Conservation (phyloP, 2,113 vertebrate genomes). For the Pteropus alecto region DNA sequence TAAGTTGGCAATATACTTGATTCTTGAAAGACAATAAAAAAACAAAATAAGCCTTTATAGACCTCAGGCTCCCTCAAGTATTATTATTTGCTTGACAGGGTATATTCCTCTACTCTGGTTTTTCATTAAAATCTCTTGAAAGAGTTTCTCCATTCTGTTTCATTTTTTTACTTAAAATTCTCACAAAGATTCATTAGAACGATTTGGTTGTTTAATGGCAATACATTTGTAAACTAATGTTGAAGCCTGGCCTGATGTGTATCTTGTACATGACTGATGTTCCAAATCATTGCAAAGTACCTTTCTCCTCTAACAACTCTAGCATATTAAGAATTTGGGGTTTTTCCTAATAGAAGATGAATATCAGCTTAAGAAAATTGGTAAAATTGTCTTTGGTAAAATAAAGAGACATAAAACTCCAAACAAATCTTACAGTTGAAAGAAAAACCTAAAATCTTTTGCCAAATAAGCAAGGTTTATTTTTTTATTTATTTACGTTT, state of each 20-base stretch:
- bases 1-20: neutral
- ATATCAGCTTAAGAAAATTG: neutral
- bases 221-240: neutral
- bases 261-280: neutral
- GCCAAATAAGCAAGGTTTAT: neutral
- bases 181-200: neutral
- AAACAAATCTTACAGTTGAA: neutral
- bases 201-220: neutral
- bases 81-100: neutral
- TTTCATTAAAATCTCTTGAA: neutral
- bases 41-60: neutral
- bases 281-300: neutral
- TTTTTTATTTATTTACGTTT: neutral
- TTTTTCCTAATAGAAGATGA: neutral
- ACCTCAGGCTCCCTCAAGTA: neutral
- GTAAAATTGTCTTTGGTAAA: conserved; percentile 1
- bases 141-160: neutral
- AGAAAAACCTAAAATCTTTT: neutral
- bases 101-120: neutral
- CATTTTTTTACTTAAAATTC: neutral
- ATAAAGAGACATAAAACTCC: neutral
- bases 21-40: neutral
- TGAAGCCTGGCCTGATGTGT: neutral
- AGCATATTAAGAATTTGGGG: neutral
- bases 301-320: neutral